These are phyloP conservation scores for Antitype chi DNA, from an alignment of 2,888 invertebrate species.

Conservation along the genomic window DNA sequence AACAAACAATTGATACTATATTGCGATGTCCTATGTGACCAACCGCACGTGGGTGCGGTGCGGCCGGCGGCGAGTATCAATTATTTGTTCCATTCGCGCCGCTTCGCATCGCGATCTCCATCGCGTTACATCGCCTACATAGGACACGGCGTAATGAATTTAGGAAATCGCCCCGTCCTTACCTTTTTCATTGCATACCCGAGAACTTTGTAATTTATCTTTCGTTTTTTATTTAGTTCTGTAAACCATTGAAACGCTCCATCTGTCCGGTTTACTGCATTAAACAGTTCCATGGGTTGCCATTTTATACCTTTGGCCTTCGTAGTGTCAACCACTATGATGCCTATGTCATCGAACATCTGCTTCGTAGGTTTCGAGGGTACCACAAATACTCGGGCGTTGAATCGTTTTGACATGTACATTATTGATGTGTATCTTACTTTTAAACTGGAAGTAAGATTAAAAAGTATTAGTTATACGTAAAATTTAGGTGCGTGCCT, in stretches of 20 bases:
- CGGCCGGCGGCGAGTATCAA: too few species aligned
- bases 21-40: too few species aligned
- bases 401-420: constrained; percentile 65
- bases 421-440: constrained; percentile 73
- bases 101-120: too few species aligned
- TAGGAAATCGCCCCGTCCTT: background rate
- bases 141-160: too few species aligned
- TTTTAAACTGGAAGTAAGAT: constrained; percentile 74
- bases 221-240: constrained; percentile 51
- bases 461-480: background rate
- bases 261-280: constrained; percentile 74
- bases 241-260: constrained; percentile 75
- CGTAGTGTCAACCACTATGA: constrained; percentile 73
- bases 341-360: constrained; percentile 79
- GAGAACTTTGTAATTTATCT: constrained; percentile 70
- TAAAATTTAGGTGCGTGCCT: too few species aligned
- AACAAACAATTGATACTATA: too few species aligned
- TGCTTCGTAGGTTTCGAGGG: constrained; percentile 75
- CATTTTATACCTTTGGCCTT: constrained; percentile 57
- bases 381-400: constrained; percentile 73
- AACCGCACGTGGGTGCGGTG: too few species aligned
- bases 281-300: constrained; percentile 65
- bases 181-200: constrained; percentile 78
- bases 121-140: too few species aligned
- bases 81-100: too few species aligned